Base-by-base conservation (phyloP, 1,140 invertebrate species). In the Lordiphosa mommai region DNA sequence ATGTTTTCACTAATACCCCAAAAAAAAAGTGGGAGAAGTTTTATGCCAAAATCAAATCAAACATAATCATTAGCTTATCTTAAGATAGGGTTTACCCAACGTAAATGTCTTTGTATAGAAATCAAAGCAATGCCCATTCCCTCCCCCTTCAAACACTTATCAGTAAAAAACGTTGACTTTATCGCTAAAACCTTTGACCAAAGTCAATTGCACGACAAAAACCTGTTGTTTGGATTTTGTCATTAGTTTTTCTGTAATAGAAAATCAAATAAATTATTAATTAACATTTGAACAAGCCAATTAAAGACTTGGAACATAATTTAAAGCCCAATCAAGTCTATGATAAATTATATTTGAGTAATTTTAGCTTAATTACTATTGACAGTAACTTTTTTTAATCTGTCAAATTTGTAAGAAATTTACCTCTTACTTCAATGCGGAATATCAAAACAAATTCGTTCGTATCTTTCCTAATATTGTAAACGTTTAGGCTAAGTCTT, bases 241-340 rank as follows among this genome's bases (percentile, higher is more conserved):
- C 20, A 43, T 43, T 43, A 23, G 50, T 61, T 60, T 65, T 55
- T 44, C 65, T 52, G 44, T 60, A 52, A 57, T 59, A 4, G 37
- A 16, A 9, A 16, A 50, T 33, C 30, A 67, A 51, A 34, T 49
- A n/a, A 58, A 57, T 16, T 36, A 52, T 41, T 60, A 61, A 69
- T 55, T 57, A 50, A 64, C 34, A 71, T 59, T 58, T 64, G 50
- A 77, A 61, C 57, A 63, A 61, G 71, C 63, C 60, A 65, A 80
- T 74, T 79, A 80, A 61, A 53, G 48, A 59, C 51, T 43, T 66
- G 59, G 47, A 57, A 55, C 59, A 73, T 73, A 69, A 70, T 61
- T 72, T 49, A 67, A 43, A 43, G 61, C 76, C 76, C 61, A 53
- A 70, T 61, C 44, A 57, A 27, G 14, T 6, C 41, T 29, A 40